phyloP scores from a whole-genome alignment of 2,888 invertebrate genomes.

The Dolomedes plantarius region DNA sequence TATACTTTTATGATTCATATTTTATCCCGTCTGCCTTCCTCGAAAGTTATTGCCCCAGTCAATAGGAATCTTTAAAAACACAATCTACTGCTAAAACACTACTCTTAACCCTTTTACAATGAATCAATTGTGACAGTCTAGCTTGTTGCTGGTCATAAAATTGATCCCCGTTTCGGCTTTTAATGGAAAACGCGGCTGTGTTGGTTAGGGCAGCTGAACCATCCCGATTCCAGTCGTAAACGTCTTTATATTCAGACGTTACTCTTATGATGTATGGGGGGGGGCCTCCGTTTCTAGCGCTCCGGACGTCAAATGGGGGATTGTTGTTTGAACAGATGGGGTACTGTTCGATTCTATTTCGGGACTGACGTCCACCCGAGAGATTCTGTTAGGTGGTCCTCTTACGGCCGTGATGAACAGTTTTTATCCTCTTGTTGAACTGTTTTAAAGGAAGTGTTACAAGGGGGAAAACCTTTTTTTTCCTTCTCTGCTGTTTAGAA shows the following conservation, averaged over 20 bases:
- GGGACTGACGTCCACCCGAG: no score
- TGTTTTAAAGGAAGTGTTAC: no score
- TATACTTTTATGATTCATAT: background rate
- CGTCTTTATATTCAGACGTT: slow-evolving; percentile 13
- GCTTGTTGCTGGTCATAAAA: slow-evolving; percentile 13
- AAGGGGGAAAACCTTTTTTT: no score
- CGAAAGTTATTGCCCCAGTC: slow-evolving; percentile 5
- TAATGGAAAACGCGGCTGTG: slow-evolving; percentile 7
- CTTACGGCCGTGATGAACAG: no score
- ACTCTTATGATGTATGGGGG: background rate
- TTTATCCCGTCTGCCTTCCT: background rate
- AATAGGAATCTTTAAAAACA: slow-evolving; percentile 14
- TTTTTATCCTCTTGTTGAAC: no score
- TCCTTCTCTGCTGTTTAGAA: no score
- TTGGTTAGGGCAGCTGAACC: slow-evolving; percentile 18
- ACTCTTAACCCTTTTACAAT: slow-evolving; percentile 6
- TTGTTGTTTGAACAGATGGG: background rate
- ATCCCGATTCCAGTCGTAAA: slow-evolving; percentile 12
- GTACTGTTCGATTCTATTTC: background rate
- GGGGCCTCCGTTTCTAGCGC: background rate
- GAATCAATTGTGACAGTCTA: slow-evolving; percentile 9
- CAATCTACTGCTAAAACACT: slow-evolving; percentile 16
- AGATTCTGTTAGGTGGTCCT: no score
- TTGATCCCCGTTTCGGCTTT: background rate
- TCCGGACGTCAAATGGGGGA: background rate